Conservation (phyloP, 2,888 invertebrate genomes). For the Blastobasis lacticolella region DNA sequence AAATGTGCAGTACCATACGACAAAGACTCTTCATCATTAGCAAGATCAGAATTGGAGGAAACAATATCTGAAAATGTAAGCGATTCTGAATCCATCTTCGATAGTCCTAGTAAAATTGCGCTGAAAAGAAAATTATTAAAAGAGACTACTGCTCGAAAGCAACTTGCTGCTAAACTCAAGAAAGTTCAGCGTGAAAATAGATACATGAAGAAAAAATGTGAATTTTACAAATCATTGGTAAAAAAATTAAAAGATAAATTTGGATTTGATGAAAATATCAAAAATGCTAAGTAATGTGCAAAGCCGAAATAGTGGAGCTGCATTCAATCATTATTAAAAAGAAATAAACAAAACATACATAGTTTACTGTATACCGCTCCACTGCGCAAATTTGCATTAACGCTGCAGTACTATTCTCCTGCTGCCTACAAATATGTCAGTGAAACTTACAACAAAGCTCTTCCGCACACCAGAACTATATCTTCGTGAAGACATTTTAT, state of each 20-base stretch:
- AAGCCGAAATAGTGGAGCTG: slow-evolving; percentile 9
- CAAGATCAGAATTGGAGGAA: neutral
- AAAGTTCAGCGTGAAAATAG: slow-evolving; percentile 13
- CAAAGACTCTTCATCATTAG: neutral
- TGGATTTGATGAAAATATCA: slow-evolving; percentile 1
- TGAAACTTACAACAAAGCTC: neutral
- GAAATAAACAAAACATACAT: slow-evolving; percentile 4
- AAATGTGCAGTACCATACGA: slow-evolving; percentile 9
- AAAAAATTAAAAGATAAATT: slow-evolving; percentile 4
- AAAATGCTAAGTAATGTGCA: slow-evolving; percentile 7
- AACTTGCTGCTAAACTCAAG: slow-evolving; percentile 11
- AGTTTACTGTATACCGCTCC: neutral
- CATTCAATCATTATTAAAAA: slow-evolving; percentile 6
- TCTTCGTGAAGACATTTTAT: too few species aligned
- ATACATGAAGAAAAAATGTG: slow-evolving; percentile 13
- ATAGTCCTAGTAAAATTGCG: slow-evolving; percentile 17
- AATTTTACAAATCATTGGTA: slow-evolving; percentile 8
- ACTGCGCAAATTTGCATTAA: slow-evolving; percentile 13
- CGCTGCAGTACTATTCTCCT: slow-evolving; percentile 4
- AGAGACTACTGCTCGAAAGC: slow-evolving; percentile 10
- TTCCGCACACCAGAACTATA: slow-evolving; percentile 6
- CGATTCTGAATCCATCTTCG: slow-evolving; percentile 16
- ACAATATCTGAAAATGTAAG: slow-evolving; percentile 11
- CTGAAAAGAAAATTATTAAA: slow-evolving; percentile 12
- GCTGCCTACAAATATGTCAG: slow-evolving; percentile 7